A percentile compares a stretch with the other conserved stretches of the same genome.
These are phyloP conservation scores for Hemitrygon akajei DNA, from an alignment of 2,797 vertebrate genomes.

Conservation along the genomic window DNA sequence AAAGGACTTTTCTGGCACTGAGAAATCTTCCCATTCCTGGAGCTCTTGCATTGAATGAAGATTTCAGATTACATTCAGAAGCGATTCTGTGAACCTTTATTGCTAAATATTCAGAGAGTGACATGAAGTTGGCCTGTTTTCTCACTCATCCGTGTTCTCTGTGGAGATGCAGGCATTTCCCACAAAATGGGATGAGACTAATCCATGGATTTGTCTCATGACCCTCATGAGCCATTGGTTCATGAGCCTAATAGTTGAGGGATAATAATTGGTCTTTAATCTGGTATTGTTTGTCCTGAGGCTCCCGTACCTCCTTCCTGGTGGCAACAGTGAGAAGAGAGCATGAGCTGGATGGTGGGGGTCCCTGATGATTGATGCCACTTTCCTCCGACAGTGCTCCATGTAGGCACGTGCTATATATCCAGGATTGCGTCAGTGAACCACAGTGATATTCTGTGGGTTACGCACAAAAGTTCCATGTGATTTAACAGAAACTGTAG, in stretches of 20 bases:
- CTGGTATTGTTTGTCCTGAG: too few relatives aligned
- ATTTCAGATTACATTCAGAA: neutral
- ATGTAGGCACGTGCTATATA: too few relatives aligned
- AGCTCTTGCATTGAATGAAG: neutral
- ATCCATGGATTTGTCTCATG: neutral
- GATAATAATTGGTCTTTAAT: too few relatives aligned
- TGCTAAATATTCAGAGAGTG: neutral
- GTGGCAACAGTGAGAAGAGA: too few relatives aligned
- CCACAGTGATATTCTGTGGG: too few relatives aligned
- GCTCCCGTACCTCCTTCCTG: too few relatives aligned
- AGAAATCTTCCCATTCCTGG: neutral
- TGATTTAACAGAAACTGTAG: neutral
- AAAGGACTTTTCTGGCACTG: neutral
- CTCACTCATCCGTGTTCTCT: neutral
- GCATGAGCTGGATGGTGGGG: too few relatives aligned
- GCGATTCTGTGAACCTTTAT: neutral
- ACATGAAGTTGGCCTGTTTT: neutral
- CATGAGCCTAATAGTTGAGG: too few relatives aligned
- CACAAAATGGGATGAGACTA: neutral
- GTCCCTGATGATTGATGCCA: too few relatives aligned
- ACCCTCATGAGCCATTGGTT: too few relatives aligned
- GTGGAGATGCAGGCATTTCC: neutral
- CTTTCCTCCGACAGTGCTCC: too few relatives aligned
- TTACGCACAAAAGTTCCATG: neutral
- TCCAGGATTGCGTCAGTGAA: too few relatives aligned